Evolutionary conservation across 2,797 vertebrate species (phyloP).

Genomic region (Myotis findleyi): DNA sequence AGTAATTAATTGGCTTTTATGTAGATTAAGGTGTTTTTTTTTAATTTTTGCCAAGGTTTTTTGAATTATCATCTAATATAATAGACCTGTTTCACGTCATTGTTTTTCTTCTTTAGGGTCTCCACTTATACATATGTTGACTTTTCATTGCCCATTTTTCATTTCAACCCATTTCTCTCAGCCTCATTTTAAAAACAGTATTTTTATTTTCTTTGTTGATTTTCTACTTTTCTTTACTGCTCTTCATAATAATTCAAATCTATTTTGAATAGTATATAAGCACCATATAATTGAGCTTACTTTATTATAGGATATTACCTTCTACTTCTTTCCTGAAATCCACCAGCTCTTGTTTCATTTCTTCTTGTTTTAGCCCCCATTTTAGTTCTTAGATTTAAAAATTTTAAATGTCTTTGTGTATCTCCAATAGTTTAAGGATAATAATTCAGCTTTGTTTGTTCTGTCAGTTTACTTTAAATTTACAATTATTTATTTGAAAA

Average conservation of each 20-base stretch:
- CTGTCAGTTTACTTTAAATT: neutral
- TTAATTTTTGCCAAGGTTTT: conserved; percentile 3
- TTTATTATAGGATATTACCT: neutral
- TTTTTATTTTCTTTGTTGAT: neutral
- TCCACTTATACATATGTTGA: conserved; percentile 54
- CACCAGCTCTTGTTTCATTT: neutral
- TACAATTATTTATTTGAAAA: neutral
- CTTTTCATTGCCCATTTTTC: conserved; percentile 15
- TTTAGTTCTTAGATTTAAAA: conserved; percentile 8
- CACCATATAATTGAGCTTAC: neutral
- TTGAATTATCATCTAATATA: conserved; percentile 21
- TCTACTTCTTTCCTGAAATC: neutral
- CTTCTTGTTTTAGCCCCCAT: neutral
- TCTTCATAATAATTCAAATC: neutral
- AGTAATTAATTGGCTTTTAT: neutral
- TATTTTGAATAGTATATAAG: neutral
- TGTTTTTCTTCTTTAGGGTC: neutral
- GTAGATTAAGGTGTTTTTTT: neutral
- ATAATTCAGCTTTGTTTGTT: neutral
- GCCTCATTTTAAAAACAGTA: neutral
- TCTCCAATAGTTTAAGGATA: neutral
- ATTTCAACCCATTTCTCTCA: neutral
- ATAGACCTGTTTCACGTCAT: neutral
- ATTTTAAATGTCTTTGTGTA: conserved; percentile 11
- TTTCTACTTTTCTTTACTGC: neutral